Evolutionary conservation across 2,888 invertebrate species (phyloP).

Genomic region (Elysia crispata): DNA sequence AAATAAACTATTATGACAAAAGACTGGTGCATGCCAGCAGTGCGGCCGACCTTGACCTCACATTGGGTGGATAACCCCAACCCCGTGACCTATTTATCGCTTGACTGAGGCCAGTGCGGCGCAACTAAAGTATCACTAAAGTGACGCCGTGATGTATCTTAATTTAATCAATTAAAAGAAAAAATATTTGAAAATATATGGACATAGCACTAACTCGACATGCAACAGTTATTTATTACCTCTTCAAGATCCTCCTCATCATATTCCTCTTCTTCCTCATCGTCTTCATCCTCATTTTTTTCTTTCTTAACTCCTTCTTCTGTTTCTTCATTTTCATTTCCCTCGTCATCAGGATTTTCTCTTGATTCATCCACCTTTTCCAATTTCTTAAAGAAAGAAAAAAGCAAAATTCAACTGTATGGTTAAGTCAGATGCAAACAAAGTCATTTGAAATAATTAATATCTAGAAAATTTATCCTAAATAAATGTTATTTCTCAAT

Average conservation of each 20-base stretch:
- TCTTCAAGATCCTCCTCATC: constrained; percentile 52
- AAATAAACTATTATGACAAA: too few species aligned
- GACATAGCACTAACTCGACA: too few species aligned
- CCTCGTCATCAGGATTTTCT: constrained; percentile 63
- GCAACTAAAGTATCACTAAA: too few species aligned
- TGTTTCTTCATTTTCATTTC: constrained; percentile 64
- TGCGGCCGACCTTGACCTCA: too few species aligned
- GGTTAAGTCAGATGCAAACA: background rate
- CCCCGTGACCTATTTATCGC: too few species aligned
- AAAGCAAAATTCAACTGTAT: background rate
- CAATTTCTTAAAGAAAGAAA: constrained; percentile 39
- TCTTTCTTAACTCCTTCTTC: constrained; percentile 61
- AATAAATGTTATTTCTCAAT: background rate
- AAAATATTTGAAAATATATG: too few species aligned
- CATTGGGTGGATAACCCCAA: too few species aligned
- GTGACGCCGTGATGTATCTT: too few species aligned
- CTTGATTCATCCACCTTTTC: constrained; percentile 48
- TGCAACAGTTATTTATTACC: background rate
- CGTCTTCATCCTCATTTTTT: constrained; percentile 65
- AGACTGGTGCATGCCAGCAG: too few species aligned
- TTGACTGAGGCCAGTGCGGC: too few species aligned
- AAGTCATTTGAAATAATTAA: background rate
- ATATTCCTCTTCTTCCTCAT: constrained; percentile 54
- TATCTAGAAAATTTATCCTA: background rate
- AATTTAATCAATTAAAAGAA: too few species aligned